Evolutionary conservation across 35 echinoderm and acorn worm species (phyloP).

Genomic region (Strongylocentrotus purpuratus): DNA sequence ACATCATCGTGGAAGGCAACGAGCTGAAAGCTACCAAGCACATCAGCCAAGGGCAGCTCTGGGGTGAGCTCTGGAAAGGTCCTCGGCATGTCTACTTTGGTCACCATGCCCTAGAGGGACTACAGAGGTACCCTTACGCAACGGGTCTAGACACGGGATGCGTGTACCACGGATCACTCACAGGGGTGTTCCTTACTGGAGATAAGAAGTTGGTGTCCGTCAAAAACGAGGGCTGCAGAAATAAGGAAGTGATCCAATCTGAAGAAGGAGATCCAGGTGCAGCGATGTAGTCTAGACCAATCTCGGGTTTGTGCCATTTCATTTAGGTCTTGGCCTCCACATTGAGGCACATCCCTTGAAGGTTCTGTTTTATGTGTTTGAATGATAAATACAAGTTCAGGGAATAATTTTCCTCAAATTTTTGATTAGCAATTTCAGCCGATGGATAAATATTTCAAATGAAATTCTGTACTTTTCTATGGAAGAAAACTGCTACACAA

Average conservation of each 20-base stretch:
- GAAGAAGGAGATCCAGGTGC: not conserved
- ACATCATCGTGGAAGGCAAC: constrained; percentile 54
- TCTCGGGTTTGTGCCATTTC: not conserved
- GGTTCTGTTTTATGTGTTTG: not conserved
- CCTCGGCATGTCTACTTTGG: constrained; percentile 77
- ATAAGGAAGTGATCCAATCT: not conserved
- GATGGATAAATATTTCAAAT: too few relatives aligned
- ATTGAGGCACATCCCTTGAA: not conserved
- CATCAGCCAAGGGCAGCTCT: constrained; percentile 35
- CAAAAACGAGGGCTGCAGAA: constrained; percentile 21
- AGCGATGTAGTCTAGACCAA: not conserved
- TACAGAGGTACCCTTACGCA: constrained; percentile 55
- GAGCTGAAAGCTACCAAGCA: not conserved
- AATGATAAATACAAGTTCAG: not conserved
- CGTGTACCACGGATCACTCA: constrained; percentile 61
- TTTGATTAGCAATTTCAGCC: too few relatives aligned
- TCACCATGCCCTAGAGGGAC: constrained; percentile 59
- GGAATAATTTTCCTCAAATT: too few relatives aligned
- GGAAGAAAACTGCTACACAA: too few relatives aligned
- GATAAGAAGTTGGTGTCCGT: constrained; percentile 53
- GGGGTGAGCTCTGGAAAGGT: constrained; percentile 62
- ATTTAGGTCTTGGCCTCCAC: too few relatives aligned
- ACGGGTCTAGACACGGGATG: constrained; percentile 78
- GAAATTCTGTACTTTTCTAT: too few relatives aligned
- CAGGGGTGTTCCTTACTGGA: constrained; percentile 69